These are phyloP conservation scores for Oreochromis aureus DNA, from an alignment of 2,113 vertebrate genomes.

Conservation along the genomic window DNA sequence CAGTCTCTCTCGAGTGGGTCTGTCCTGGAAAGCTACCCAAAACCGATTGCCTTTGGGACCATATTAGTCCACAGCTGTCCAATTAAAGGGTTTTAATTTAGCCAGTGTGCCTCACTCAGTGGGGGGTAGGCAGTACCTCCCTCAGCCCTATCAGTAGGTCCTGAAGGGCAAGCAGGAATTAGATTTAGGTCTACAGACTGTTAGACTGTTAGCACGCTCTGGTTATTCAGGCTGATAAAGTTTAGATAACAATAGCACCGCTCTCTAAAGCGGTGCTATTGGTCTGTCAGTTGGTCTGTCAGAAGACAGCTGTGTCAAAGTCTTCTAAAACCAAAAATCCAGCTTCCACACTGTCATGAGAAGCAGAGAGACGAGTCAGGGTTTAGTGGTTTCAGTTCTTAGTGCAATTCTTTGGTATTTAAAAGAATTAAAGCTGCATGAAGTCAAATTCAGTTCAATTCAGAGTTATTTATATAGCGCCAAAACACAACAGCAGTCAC, in stretches of 20 bases:
- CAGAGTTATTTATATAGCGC: fast-evolving
- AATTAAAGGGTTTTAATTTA: neutral
- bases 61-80: neutral
- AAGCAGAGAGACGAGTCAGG: neutral
- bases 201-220: neutral
- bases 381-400: neutral
- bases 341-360: neutral
- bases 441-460: neutral
- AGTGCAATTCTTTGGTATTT: neutral
- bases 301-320: fast-evolving
- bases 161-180: neutral
- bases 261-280: neutral
- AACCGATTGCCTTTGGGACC: neutral
- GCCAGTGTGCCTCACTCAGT: neutral
- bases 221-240: neutral
- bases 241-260: neutral
- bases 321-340: neutral
- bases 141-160: neutral
- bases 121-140: neutral
- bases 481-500: neutral
- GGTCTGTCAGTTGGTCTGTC: neutral
- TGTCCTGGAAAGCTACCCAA: neutral
- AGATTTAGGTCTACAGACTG: neutral
- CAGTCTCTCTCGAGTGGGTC: neutral
- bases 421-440: neutral